Evolutionary conservation across 2,113 vertebrate genomes (phyloP), one percentile per base, ranked within the genome.

Genomic region (Myxocyprinus asiaticus): DNA sequence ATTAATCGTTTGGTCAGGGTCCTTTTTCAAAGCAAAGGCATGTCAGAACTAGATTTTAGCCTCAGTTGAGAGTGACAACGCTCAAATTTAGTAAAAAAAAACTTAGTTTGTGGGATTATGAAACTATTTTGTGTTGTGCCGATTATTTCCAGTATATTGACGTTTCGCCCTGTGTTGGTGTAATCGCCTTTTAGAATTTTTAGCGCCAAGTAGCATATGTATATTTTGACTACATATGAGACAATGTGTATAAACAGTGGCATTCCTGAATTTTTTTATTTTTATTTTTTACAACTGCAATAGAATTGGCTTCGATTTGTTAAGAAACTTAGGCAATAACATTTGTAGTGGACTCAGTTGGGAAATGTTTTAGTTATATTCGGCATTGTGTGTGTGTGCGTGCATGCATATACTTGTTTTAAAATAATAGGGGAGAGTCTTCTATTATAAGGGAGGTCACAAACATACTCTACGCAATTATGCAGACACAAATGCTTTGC

Each of bases 171-270:
- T 44, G 70, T 75, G 80, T 67, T 5, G 45, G 71, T 79, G 61
- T 72, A 67, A 66, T 45, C n/a, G 61, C 42, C 61, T 56, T 69
- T 56, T 63, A 58, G 53, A 14, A 72, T 67, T 79, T 53, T 77
- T 73, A 33, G 22, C 22, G 66, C 47, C 61, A 78, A 59, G 44
- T 78, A 68, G 65, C 42, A 68, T 14, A 64, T 63, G 68, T 80
- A 83, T 85, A 75, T 83, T 87, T 88, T 85, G 83, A 85, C 81
- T 86, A 89, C 81, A 81, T 84, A 83, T 83, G 77, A 70, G 81
- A 78, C 17, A 75, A 74, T 84, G 86, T 82, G 79, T 77, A 85
- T 83, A 81, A 86, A 42, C 70, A 80, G 63, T 79, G 67, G 80
- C 84, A 85, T 82, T 83, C 22, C 73, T 69, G 77, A 68, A 82